These are phyloP conservation scores for Amblyopsis hoosieri DNA, from an alignment of 2,797 vertebrate genomes.

Conservation along the genomic window DNA sequence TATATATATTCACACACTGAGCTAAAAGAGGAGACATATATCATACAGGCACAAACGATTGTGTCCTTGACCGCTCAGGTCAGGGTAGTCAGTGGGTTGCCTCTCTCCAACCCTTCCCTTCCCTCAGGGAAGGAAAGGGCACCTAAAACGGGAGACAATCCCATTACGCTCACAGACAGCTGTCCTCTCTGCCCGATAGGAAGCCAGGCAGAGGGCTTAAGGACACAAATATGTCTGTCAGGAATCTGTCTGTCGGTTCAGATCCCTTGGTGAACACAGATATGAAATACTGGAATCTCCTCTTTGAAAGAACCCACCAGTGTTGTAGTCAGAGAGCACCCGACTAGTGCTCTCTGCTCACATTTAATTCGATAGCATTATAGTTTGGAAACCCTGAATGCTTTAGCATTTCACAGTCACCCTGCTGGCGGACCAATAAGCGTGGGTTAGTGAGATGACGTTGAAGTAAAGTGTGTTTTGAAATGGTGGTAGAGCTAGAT, in stretches of 20 bases:
- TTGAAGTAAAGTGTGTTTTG: too few species aligned
- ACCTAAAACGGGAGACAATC: slow-evolving; percentile 73
- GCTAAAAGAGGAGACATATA: slow-evolving; percentile 5
- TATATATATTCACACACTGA: not conserved
- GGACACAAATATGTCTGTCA: slow-evolving; percentile 29
- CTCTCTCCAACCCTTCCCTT: slow-evolving; percentile 69
- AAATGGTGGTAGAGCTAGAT: too few species aligned
- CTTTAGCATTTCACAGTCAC: too few species aligned
- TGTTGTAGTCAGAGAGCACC: too few species aligned
- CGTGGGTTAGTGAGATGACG: too few species aligned
- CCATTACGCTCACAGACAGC: slow-evolving; percentile 71
- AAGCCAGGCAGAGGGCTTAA: slow-evolving; percentile 51
- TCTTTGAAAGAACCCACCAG: too few species aligned
- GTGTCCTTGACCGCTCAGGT: slow-evolving; percentile 62
- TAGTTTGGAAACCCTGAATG: too few species aligned
- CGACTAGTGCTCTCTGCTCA: too few species aligned
- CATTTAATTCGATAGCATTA: too few species aligned
- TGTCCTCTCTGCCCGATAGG: slow-evolving; percentile 36
- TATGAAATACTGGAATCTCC: too few species aligned
- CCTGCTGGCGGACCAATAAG: too few species aligned
- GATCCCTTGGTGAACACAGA: too few species aligned
- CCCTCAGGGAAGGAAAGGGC: slow-evolving; percentile 34
- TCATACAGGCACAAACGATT: slow-evolving; percentile 28
- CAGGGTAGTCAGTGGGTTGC: slow-evolving; percentile 74
- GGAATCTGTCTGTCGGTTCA: slow-evolving; percentile 38